phyloP scores from a whole-genome alignment of 2,888 invertebrate genomes.

The Malthinus flaveolus region DNA sequence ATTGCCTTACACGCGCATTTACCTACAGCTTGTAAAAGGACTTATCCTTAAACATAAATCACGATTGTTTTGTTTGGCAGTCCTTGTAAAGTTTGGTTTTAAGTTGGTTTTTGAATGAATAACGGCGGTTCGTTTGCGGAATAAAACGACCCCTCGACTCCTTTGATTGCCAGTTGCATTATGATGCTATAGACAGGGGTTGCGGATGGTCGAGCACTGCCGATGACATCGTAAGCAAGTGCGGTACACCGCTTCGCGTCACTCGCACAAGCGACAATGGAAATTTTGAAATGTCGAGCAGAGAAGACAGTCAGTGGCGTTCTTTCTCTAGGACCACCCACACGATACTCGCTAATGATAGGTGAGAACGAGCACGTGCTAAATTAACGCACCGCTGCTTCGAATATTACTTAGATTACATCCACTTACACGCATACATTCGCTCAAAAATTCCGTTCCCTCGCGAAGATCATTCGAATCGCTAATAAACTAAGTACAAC shows the following conservation, averaged over 20 bases:
- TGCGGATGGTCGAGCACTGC: slow-evolving; percentile 21
- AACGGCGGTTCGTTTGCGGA: slow-evolving; percentile 11
- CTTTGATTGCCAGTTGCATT: slow-evolving; percentile 26
- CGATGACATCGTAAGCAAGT: slow-evolving; percentile 28
- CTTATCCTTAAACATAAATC: slow-evolving; percentile 26
- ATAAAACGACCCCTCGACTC: slow-evolving; percentile 10
- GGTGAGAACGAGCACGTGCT: slow-evolving; percentile 25
- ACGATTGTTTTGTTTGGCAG: slow-evolving; percentile 23
- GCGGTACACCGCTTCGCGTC: slow-evolving; percentile 26
- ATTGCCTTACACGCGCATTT: slow-evolving; percentile 14
- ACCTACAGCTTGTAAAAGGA: slow-evolving; percentile 17
- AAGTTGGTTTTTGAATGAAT: slow-evolving; percentile 28
- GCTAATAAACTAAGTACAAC: slow-evolving; percentile 18
- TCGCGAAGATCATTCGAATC: slow-evolving; percentile 16
- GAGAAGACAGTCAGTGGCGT: slow-evolving; percentile 15
- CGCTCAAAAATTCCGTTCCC: slow-evolving; percentile 5
- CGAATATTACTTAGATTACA: slow-evolving; percentile 21
- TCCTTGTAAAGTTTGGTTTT: slow-evolving; percentile 24
- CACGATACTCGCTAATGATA: slow-evolving; percentile 8
- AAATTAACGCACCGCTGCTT: slow-evolving; percentile 15
- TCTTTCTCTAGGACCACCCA: neutral
- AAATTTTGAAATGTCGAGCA: slow-evolving; percentile 3
- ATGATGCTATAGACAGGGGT: slow-evolving; percentile 14
- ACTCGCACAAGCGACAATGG: slow-evolving; percentile 24
- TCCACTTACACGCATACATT: slow-evolving; percentile 18